Conservation (phyloP, 2,113 vertebrate species). For the Pangasianodon gigas region DNA sequence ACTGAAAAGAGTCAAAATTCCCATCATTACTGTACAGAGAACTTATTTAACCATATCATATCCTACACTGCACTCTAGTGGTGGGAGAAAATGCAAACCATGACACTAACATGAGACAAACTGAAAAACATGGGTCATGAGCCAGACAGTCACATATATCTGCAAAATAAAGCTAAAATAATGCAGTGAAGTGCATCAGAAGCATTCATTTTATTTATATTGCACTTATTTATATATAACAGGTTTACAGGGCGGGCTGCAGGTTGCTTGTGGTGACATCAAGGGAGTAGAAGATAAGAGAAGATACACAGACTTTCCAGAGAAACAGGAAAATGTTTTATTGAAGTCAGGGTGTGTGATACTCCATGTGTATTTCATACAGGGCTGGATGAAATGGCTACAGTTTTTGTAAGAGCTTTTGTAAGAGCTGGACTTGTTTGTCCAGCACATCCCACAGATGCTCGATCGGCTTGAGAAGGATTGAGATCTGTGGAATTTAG, state of each 20-base stretch:
- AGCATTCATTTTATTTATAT: neutral
- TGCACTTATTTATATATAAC: neutral
- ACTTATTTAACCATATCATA: neutral
- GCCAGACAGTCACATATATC: no score
- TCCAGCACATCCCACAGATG: no score
- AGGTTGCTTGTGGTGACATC: neutral
- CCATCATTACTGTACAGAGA: neutral
- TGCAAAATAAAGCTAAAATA: neutral
- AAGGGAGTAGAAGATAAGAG: neutral
- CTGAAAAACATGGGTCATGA: neutral
- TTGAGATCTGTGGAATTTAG: no score
- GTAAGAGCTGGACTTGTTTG: no score
- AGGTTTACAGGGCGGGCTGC: neutral
- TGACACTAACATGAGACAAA: neutral
- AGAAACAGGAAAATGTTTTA: neutral
- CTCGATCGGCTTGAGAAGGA: no score
- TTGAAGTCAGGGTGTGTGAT: neutral
- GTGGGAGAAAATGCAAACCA: neutral
- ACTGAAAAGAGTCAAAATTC: neutral
- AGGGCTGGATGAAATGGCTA: no score
- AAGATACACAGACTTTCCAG: neutral
- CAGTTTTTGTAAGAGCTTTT: no score
- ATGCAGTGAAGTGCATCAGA: neutral
- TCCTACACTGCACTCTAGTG: conserved; percentile 44
- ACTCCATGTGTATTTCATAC: neutral